Conservation (phyloP, 2,888 invertebrate genomes). For the Pandemis heparana region DNA sequence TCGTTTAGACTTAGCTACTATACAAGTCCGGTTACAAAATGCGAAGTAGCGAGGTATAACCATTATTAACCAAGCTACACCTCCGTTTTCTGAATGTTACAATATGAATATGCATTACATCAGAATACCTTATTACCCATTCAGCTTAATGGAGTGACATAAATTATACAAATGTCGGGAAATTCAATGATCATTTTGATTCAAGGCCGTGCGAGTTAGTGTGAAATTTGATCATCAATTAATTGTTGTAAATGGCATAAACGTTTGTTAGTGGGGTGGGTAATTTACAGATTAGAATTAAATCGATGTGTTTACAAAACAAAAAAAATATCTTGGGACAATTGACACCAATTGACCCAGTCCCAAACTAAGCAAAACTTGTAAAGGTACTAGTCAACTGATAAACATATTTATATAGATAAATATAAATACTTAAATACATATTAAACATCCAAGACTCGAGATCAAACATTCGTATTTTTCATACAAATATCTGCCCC, state of each 20-base stretch:
- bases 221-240: background rate
- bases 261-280: background rate
- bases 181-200: background rate
- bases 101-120: constrained; percentile 15
- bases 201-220: background rate
- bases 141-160: constrained; percentile 4
- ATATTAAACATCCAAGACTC: too few species aligned
- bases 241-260: background rate
- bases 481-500: too few species aligned
- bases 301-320: background rate
- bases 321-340: too few species aligned
- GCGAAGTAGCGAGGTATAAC: too few species aligned
- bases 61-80: background rate
- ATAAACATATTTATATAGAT: too few species aligned
- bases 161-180: constrained; percentile 2
- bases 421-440: too few species aligned
- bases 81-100: constrained; percentile 19
- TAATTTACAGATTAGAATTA: background rate
- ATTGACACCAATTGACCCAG: too few species aligned
- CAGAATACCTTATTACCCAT: constrained; percentile 15
- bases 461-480: too few species aligned
- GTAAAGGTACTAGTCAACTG: too few species aligned
- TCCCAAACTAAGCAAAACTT: too few species aligned
- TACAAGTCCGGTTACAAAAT: too few species aligned
- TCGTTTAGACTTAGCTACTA: too few species aligned